A percentile compares a stretch with the other conserved stretches of the same genome.
These are phyloP conservation scores for Megamerina dolium DNA, from an alignment of 2,888 invertebrate genomes.

Conservation along the genomic window DNA sequence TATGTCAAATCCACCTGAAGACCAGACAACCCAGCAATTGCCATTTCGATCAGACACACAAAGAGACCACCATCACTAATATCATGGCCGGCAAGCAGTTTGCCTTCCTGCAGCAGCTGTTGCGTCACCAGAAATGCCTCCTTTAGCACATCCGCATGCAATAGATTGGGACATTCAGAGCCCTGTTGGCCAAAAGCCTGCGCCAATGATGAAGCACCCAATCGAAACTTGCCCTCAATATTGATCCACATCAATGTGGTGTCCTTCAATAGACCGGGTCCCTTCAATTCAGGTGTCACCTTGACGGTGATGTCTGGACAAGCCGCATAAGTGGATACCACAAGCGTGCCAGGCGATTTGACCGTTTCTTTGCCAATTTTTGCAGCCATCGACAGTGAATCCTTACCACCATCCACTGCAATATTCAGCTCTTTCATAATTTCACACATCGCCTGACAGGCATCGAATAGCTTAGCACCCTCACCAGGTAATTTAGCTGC, in stretches of 20 bases:
- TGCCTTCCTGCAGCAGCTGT: slow-evolving; percentile 60
- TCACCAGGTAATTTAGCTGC: slow-evolving; percentile 91
- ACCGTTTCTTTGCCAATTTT: slow-evolving; percentile 65
- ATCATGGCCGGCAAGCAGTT: slow-evolving; percentile 77
- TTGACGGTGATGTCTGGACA: slow-evolving; percentile 82
- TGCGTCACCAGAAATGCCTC: slow-evolving; percentile 81
- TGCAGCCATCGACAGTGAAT: slow-evolving; percentile 96
- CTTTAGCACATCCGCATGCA: slow-evolving; percentile 61
- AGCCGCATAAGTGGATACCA: slow-evolving; percentile 93
- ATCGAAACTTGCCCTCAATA: slow-evolving; percentile 66
- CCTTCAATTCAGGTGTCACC: slow-evolving; percentile 87
- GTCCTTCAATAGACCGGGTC: slow-evolving; percentile 53
- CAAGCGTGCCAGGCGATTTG: slow-evolving; percentile 81
- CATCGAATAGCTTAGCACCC: slow-evolving; percentile 79
- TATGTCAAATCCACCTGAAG: slow-evolving; percentile 60
- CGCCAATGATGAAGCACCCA: slow-evolving; percentile 90
- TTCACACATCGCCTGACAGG: slow-evolving; percentile 82
- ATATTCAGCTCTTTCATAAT: slow-evolving; percentile 76
- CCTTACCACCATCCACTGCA: slow-evolving; percentile 95
- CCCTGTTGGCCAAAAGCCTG: slow-evolving; percentile 86
- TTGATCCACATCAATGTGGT: slow-evolving; percentile 74
- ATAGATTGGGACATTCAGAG: slow-evolving; percentile 72
- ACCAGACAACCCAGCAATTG: slow-evolving; percentile 86
- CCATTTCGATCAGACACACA: slow-evolving; percentile 88
- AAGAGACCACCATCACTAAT: slow-evolving; percentile 94